These are phyloP conservation scores for Oreotrochilus melanogaster DNA, from an alignment of 2,113 vertebrate species.

Conservation along the genomic window DNA sequence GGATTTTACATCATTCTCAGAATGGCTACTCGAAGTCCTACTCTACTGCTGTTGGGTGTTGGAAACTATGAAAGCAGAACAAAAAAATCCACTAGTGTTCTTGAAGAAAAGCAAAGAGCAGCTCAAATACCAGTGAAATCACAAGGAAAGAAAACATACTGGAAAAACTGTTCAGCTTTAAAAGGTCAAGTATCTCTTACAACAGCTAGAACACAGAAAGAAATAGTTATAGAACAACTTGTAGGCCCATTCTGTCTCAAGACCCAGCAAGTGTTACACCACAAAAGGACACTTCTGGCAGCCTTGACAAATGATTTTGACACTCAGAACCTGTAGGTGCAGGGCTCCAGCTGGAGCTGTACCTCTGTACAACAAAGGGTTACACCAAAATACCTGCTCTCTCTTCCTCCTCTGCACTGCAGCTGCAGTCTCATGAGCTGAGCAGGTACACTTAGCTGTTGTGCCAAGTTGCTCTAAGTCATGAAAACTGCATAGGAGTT, in stretches of 20 bases:
- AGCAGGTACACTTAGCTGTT: not conserved
- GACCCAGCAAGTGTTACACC: not conserved
- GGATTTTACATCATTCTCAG: not conserved
- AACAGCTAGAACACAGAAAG: not conserved
- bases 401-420: not conserved
- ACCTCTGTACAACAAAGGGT: not conserved
- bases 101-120: not conserved
- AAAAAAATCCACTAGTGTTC: not conserved
- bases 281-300: not conserved
- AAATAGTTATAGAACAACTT: not conserved
- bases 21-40: not conserved
- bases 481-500: not conserved
- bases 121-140: not conserved
- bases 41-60: not conserved
- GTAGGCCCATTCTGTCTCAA: not conserved
- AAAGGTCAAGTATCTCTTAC: not conserved
- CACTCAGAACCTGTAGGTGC: not conserved
- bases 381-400: not conserved
- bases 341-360: not conserved
- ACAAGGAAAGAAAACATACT: not conserved
- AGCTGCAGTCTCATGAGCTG: not conserved
- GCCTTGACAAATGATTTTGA: not conserved
- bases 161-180: not conserved
- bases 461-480: not conserved
- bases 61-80: not conserved